A percentile compares a stretch with the other conserved stretches of the same genome.
phyloP scores from a whole-genome alignment of 1,140 invertebrate species.

The Gonioctena quinquepunctata region DNA sequence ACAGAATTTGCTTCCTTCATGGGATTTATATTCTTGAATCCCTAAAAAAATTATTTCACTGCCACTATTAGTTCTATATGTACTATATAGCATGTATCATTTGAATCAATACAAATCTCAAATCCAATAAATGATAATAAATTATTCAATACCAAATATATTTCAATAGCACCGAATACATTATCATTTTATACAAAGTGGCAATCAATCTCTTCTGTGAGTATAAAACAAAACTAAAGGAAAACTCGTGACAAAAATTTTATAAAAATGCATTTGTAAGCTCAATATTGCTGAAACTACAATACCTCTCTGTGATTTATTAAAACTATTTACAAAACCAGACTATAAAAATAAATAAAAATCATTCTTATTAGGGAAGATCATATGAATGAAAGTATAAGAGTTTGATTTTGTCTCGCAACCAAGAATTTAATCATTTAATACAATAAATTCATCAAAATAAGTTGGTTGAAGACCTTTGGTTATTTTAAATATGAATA shows the following conservation, averaged over 20 bases:
- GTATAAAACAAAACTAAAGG: background rate
- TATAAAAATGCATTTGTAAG: background rate
- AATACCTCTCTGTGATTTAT: background rate
- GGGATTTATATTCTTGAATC: too few relatives aligned
- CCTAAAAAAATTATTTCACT: too few relatives aligned
- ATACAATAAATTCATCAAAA: too few relatives aligned
- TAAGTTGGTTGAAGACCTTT: too few relatives aligned
- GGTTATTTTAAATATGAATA: too few relatives aligned
- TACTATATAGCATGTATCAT: conserved; percentile 23
- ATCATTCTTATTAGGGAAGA: background rate
- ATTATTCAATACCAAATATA: conserved; percentile 5
- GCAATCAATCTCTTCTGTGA: background rate
- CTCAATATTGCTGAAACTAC: background rate
- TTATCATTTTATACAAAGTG: background rate
- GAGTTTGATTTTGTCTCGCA: too few relatives aligned
- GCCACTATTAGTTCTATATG: too few relatives aligned
- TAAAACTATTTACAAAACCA: background rate
- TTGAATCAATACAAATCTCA: conserved; percentile 11
- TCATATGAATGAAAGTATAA: too few relatives aligned
- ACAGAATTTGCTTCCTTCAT: too few relatives aligned
- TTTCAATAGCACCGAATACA: conserved; percentile 7
- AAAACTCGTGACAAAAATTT: background rate
- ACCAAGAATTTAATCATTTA: too few relatives aligned
- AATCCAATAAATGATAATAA: conserved; percentile 15
- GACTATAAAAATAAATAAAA: background rate